Evolutionary conservation across 2,797 vertebrate genomes (phyloP), one percentile per base, ranked within the genome.

Genomic region (Picus viridis): DNA sequence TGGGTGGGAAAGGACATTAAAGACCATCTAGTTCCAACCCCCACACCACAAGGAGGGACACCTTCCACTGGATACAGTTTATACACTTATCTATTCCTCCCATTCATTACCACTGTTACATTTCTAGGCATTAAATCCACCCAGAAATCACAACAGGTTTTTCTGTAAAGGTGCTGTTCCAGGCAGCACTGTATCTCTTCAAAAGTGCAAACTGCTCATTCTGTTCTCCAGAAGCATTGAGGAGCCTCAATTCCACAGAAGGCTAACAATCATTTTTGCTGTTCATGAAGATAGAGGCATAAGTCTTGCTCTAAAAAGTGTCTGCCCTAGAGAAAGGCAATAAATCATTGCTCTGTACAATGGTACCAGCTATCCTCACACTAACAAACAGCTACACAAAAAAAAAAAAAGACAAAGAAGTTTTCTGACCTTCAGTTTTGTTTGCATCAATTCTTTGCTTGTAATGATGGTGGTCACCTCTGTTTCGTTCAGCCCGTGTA

Each of bases 401-500:
- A 15, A 47, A 0, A 88, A 64, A 83, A 13, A 47, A 0, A 88
- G 41, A 91, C 29, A 86, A 53, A 26, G 24, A 91, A 71, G 16
- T 41, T 54, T 79, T 69, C 97, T 96, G 65, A 99, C 99, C 98
- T 99, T 99, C 78, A 99, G 83, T 95, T 98, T 98, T 82, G 98
- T 98, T 83, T 99, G 98, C 95, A 99, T 97, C 65, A 99, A 89
- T 76, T 99, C 99, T 97, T 97, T 98, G 95, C 99, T 99, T 59
- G 99, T 99, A 93, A 99, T 98, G 93, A 99, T 98, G 95, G 98
- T 98, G 77, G 98, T 99, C 95, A 99, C 98, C 95, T 99, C 98
- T 0, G 99, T 98, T 95, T 99, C 99, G 51, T 98, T 99, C 47
- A 99, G 97, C 13, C 98, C 99, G 12, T 99, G 99, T 78, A 97